Conservation (phyloP, 2,888 invertebrate species). For the Epistrophe eligans region DNA sequence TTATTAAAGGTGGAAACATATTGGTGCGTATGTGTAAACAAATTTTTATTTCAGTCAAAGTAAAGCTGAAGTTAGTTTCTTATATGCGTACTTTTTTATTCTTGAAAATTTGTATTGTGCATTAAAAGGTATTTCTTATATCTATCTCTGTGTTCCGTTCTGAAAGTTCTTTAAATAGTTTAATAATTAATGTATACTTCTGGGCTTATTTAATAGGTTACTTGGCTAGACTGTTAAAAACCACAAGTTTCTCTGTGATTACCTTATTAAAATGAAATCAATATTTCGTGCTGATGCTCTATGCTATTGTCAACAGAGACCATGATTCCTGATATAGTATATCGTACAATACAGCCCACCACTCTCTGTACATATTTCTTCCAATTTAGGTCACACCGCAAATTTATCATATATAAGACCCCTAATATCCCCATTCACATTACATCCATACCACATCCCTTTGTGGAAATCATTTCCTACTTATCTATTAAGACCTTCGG, state of each 20-base stretch:
- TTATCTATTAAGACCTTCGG: background rate
- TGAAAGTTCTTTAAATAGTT: too few relatives aligned
- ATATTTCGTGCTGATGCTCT: background rate
- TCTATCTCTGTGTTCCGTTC: too few relatives aligned
- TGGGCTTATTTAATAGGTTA: too few relatives aligned
- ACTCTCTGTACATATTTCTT: background rate
- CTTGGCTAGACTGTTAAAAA: too few relatives aligned
- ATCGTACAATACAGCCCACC: background rate
- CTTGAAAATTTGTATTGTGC: too few relatives aligned
- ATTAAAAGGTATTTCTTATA: too few relatives aligned
- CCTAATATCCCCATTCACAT: background rate
- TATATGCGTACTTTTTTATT: too few relatives aligned
- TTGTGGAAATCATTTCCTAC: slow-evolving; percentile 5
- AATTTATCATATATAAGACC: background rate
- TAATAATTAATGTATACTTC: too few relatives aligned
- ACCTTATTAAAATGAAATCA: background rate
- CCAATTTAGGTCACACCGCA: background rate
- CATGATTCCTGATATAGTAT: background rate
- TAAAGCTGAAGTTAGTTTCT: too few relatives aligned
- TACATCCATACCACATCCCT: background rate
- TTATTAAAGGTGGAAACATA: too few relatives aligned
- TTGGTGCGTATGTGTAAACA: too few relatives aligned
- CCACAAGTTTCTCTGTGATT: background rate
- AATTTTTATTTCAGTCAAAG: too few relatives aligned
- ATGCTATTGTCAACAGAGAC: background rate